Evolutionary conservation across 2,888 invertebrate genomes (phyloP), one percentile per base, ranked within the genome.

Genomic region (Pheosia gnoma): DNA sequence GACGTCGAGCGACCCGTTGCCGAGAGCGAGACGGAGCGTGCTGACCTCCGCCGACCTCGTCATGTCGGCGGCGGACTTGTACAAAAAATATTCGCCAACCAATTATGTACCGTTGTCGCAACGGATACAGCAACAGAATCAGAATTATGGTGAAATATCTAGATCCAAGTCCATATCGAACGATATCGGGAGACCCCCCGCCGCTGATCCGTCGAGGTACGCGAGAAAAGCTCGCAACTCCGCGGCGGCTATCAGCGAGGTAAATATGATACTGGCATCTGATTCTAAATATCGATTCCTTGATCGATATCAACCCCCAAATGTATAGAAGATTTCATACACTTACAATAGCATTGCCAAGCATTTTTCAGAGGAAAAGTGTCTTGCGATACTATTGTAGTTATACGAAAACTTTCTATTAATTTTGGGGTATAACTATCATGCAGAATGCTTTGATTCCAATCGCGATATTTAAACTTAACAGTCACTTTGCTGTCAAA

Each of bases 21-120:
- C 89, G 62, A 80, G 94, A 81, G 77, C 68, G 11, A 79, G 85
- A 7, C 73, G 95, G 75, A 83, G 85, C 82, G 89, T 87, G 80
- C 91, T 93, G 78, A 91, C 90, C 72, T 94, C 93, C 6, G 93
- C 93, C 47, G 91, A 94, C 43, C 81, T 94, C 78, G 94, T 92
- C 59, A 95, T 94, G 95, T 95, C 93, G 59, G 94, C 94, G 1
- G 95, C 96, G 45, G 96, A 97, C 68, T 87, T 96, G 67, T 95
- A 96, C 81, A 96, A 95, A 79, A 96, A 96, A 86, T 97, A 97
- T 82, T 96, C 96, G 51, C 96, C 96, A 58, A 94, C 95, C 52
- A 95, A 96, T 82, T 97, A 97, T 86, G 95, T 96, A 80, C 96
- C 97, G 66, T 77, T 91, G 52, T 93, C 94, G 0, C 92, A 93